These are phyloP conservation scores for Rhinichthys klamathensis DNA, from an alignment of 2,113 vertebrate genomes.

Conservation along the genomic window DNA sequence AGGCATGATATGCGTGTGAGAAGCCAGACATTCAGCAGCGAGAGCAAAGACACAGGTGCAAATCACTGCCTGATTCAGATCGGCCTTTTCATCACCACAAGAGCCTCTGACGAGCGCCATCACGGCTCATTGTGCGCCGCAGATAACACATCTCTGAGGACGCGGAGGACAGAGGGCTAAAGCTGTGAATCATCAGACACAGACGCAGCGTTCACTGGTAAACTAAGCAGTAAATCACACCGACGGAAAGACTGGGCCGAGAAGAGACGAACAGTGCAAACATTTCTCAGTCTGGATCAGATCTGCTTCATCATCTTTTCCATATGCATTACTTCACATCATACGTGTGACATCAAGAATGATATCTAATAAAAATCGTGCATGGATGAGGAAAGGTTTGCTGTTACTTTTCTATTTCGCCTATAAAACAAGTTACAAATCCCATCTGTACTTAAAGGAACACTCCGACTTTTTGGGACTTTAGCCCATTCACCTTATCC, in stretches of 20 bases:
- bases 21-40: background rate
- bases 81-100: conserved; percentile 11
- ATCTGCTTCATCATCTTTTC: too few species aligned
- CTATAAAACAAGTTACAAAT: too few species aligned
- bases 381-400: too few species aligned
- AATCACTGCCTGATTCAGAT: background rate
- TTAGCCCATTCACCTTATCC: too few species aligned
- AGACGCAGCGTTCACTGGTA: background rate
- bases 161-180: background rate
- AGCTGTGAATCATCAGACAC: background rate
- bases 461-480: too few species aligned
- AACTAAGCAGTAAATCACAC: background rate
- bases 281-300: background rate
- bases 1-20: background rate
- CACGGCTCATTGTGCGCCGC: background rate
- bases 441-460: too few species aligned
- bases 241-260: background rate
- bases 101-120: background rate
- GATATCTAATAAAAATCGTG: too few species aligned
- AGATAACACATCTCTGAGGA: background rate
- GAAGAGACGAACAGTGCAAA: background rate
- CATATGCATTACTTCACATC: too few species aligned
- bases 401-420: too few species aligned
- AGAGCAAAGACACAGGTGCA: background rate
- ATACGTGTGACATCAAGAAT: too few species aligned